A percentile compares a stretch with the other conserved stretches of the same genome.
Evolutionary conservation across 2,797 vertebrate genomes (phyloP).

Genomic region (Apodemus agrarius): DNA sequence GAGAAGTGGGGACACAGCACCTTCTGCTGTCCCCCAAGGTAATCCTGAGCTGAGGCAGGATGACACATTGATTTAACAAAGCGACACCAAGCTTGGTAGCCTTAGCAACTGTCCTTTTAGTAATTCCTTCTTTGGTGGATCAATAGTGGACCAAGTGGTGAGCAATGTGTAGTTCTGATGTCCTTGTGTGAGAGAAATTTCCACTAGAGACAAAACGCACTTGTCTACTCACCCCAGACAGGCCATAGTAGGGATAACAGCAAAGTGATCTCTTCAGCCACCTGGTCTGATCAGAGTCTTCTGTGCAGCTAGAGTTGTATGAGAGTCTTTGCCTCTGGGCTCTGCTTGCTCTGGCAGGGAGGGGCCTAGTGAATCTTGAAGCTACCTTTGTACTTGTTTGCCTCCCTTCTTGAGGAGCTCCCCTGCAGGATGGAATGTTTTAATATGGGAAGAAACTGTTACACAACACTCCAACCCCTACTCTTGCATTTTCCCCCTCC

Average conservation of each 20-base stretch:
- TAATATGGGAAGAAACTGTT: no score
- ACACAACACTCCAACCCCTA: background rate
- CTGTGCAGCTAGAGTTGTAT: background rate
- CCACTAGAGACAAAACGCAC: background rate
- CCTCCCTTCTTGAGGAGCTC: background rate
- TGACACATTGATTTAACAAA: no score
- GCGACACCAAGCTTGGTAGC: background rate
- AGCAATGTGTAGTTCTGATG: background rate
- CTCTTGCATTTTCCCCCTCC: background rate
- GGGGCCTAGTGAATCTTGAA: background rate
- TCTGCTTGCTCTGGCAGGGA: background rate
- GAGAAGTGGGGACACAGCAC: background rate
- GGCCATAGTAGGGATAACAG: no score
- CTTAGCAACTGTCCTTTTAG: background rate
- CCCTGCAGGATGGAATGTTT: no score
- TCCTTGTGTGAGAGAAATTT: background rate
- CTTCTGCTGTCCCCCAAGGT: background rate
- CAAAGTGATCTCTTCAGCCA: background rate
- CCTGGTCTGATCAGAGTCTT: background rate
- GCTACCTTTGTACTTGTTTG: background rate
- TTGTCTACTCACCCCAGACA: no score
- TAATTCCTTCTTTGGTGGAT: background rate
- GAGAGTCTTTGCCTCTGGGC: background rate
- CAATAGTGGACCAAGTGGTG: background rate
- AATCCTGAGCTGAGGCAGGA: no score